Evolutionary conservation across 1,140 invertebrate species (phyloP), one percentile per base, ranked within the genome.

Genomic region (Drosophila mojavensis): DNA sequence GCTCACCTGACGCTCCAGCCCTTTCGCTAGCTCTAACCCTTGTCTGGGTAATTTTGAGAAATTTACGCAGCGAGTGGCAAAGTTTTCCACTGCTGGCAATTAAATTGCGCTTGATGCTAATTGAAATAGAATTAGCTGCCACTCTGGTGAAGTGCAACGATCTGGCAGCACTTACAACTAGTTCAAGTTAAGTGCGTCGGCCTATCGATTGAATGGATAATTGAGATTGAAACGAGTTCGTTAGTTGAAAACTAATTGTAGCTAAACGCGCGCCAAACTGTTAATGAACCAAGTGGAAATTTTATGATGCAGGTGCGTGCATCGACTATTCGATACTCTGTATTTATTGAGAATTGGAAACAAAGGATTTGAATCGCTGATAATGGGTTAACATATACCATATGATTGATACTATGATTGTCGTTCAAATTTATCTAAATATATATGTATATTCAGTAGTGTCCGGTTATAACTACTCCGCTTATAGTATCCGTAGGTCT

Each of bases 111-210:
- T 65, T 71, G 53, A 50, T 24, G 24, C 15, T 41, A 58, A 71
- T 65, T 71, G 53, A 51, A 71, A 71, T 28, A 47, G 41, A 17
- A 15, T 59, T 43, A 66, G 43, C 28, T 20, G 50, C 48, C 45
- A 45, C 17, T 30, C 26, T 13, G 6, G 9, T 15, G 13, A 24
- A 9, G 28, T 66, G 28, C 53, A 39, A 15, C 33, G 28, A 62
- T 60, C 48, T 68, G 65, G 56, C 33, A 51, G 24, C 56, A 6
- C 45, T 41, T 20, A 24, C 17, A 20, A 9, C 26, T 50, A 13
- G 15, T 20, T 59, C 26, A 26, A 13, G 15, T 33, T 59, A 28
- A 45, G 10, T 30, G 24, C 20, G 20, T 5, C 20, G 3, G 39
- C 6, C 5, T 45, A 58, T 58, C 17, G 11, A 39, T 13, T 6